A percentile compares a stretch with the other conserved stretches of the same genome.
These are phyloP conservation scores for Macropis europaea DNA, from an alignment of 2,888 invertebrate genomes.

Conservation along the genomic window DNA sequence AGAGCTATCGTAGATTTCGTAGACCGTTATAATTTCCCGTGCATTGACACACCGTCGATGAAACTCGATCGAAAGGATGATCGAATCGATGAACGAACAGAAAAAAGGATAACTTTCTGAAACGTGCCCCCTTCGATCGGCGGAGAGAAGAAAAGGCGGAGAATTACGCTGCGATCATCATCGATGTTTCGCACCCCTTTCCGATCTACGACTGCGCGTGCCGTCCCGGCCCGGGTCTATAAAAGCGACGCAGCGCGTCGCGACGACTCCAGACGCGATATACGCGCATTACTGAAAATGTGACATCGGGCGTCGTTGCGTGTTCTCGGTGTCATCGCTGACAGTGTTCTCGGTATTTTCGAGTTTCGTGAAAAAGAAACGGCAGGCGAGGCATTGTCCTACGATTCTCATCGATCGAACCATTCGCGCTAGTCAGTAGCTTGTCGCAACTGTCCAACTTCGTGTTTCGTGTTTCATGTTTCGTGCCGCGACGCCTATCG, in stretches of 20 bases:
- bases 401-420: too few relatives aligned
- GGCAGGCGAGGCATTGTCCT: too few relatives aligned
- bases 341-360: not conserved
- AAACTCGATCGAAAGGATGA: too few relatives aligned
- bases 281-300: slow-evolving; percentile 73
- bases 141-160: slow-evolving; percentile 7
- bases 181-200: slow-evolving; percentile 41
- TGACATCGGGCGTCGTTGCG: slow-evolving; percentile 45
- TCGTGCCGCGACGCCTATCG: not conserved
- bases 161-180: slow-evolving; percentile 29
- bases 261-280: slow-evolving; percentile 75
- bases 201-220: slow-evolving; percentile 72
- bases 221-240: slow-evolving; percentile 66
- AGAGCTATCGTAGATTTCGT: too few relatives aligned
- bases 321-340: not conserved
- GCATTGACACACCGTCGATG: too few relatives aligned
- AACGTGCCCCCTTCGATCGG: not conserved
- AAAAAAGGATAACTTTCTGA: not conserved
- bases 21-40: too few relatives aligned
- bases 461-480: not conserved
- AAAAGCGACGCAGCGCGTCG: slow-evolving; percentile 73
- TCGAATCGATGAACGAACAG: not conserved
- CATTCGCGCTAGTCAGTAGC: too few relatives aligned
- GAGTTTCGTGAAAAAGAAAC: not conserved
- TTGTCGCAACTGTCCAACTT: not conserved